Evolutionary conservation across 2,113 vertebrate species (phyloP).

Genomic region (Amphilophus citrinellus): DNA sequence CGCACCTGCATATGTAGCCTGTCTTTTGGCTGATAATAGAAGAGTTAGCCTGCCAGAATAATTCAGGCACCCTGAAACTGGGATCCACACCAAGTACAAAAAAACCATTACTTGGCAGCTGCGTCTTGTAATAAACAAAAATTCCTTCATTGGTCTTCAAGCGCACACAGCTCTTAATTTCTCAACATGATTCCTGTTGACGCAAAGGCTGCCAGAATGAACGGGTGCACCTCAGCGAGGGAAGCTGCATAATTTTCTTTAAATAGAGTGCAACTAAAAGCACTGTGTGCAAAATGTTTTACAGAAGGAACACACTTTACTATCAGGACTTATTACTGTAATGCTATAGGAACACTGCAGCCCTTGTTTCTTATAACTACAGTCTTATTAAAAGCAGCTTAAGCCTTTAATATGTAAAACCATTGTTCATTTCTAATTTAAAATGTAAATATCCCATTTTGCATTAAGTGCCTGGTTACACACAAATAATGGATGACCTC

Average conservation of each 20-base stretch:
- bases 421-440: constrained; percentile 19
- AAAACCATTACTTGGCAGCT: constrained; percentile 9
- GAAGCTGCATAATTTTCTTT: constrained; percentile 31
- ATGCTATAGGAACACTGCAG: background rate
- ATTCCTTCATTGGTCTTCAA: constrained; percentile 7
- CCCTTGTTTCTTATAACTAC: constrained; percentile 4
- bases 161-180: constrained; percentile 30
- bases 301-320: constrained; percentile 11
- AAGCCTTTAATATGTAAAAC: constrained; percentile 10
- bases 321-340: background rate
- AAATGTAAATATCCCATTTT: background rate
- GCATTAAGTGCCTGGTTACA: constrained; percentile 3
- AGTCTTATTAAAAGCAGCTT: background rate
- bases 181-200: constrained; percentile 32
- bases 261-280: constrained; percentile 20
- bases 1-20: constrained; percentile 30
- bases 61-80: constrained; percentile 33
- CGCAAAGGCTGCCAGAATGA: constrained; percentile 26
- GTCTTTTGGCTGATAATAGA: constrained; percentile 52
- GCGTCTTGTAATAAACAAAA: constrained; percentile 13
- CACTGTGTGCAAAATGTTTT: background rate
- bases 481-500: constrained; percentile 26
- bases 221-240: constrained; percentile 10
- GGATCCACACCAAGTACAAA: constrained; percentile 38
- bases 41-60: constrained; percentile 41